These are phyloP conservation scores for Sebastes dallii DNA, from an alignment of 2,797 vertebrate genomes.

Conservation along the genomic window DNA sequence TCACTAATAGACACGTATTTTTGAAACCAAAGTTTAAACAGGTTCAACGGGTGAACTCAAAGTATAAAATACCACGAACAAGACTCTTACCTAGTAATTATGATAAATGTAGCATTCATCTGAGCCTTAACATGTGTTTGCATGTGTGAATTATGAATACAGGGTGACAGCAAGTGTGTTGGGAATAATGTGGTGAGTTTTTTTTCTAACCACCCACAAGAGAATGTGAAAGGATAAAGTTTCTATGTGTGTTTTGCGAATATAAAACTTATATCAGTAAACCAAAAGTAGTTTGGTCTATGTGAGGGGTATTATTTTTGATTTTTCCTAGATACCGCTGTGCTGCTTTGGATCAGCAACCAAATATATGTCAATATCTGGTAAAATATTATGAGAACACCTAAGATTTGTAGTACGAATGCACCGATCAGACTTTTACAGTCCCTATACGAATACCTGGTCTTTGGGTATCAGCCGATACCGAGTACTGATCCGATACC, in stretches of 20 bases:
- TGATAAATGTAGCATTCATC: neutral
- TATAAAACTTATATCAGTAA: neutral
- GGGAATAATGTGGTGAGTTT: neutral
- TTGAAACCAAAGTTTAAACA: neutral
- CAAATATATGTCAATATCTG: constrained; percentile 24
- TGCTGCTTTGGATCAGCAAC: neutral
- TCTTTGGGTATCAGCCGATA: no score
- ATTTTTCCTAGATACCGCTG: neutral
- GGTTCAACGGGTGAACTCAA: neutral
- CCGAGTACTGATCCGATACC: no score
- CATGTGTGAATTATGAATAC: neutral
- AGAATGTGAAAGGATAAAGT: neutral
- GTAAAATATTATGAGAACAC: constrained; percentile 23
- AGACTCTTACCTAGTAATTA: neutral
- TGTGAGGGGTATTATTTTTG: neutral
- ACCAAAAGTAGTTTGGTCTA: neutral
- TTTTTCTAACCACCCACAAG: neutral
- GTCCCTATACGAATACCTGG: no score
- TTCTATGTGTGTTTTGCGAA: neutral
- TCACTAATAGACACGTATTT: neutral
- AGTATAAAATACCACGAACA: neutral
- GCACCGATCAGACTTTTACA: neutral
- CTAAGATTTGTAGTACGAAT: constrained; percentile 8
- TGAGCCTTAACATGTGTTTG: constrained; percentile 7
- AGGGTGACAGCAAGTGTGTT: neutral